These are phyloP conservation scores for Chloroceryle amazona DNA, from an alignment of 2,797 vertebrate species.

Conservation along the genomic window DNA sequence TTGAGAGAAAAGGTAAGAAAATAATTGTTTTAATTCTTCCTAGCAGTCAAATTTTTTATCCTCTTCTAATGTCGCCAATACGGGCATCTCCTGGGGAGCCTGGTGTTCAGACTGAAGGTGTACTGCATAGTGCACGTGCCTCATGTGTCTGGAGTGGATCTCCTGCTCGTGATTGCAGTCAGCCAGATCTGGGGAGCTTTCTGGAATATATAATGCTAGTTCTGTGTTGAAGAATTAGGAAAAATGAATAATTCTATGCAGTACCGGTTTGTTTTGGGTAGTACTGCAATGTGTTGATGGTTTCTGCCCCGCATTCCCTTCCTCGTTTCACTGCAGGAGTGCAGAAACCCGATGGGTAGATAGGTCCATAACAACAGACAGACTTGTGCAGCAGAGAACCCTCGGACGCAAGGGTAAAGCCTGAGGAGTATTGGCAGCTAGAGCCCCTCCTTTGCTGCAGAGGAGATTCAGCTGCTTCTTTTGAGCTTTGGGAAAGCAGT, in stretches of 20 bases:
- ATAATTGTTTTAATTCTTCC: not conserved
- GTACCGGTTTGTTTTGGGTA: not conserved
- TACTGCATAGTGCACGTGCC: not conserved
- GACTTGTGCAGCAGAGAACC: not conserved
- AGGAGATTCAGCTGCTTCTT: not conserved
- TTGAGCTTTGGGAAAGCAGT: not conserved
- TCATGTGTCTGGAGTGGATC: not conserved
- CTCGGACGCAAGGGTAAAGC: not conserved
- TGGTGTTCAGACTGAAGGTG: not conserved
- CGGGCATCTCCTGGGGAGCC: not conserved
- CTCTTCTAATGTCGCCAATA: accelerated
- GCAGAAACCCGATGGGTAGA: not conserved
- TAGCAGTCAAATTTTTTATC: not conserved
- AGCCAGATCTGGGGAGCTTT: not conserved
- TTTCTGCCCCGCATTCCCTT: not conserved
- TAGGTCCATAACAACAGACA: not conserved
- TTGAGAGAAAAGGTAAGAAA: not conserved
- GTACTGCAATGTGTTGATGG: not conserved
- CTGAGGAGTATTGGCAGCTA: not conserved
- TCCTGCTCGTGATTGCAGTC: not conserved
- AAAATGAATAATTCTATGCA: not conserved
- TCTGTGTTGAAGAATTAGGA: not conserved
- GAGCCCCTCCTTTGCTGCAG: not conserved
- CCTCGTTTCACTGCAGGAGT: not conserved
- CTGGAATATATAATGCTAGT: not conserved